phyloP scores from a whole-genome alignment of 2,888 invertebrate species.

The Lysandra coridon region DNA sequence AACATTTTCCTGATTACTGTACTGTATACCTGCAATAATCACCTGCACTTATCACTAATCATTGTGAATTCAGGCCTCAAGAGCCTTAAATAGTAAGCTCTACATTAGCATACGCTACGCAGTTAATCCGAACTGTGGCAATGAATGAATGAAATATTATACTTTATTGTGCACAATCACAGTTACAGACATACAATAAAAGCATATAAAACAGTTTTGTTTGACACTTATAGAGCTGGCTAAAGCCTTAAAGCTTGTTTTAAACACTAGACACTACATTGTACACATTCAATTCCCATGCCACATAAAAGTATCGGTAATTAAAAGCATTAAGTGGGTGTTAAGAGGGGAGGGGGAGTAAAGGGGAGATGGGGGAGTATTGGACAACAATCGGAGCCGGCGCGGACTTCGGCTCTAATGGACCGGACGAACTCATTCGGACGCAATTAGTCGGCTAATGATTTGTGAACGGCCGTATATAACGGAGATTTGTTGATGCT shows the following conservation, averaged over 20 bases:
- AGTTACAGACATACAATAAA: no score
- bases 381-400: conserved; percentile 36
- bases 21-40: no score
- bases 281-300: not conserved
- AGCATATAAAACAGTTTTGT: no score
- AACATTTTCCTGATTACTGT: no score
- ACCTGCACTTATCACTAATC: no score
- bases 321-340: conserved; percentile 35
- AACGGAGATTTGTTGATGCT: not conserved
- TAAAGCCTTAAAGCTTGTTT: not conserved
- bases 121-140: no score
- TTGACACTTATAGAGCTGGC: not conserved
- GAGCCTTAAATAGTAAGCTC: no score
- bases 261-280: not conserved
- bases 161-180: no score
- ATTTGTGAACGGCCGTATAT: conserved; percentile 31
- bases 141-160: no score
- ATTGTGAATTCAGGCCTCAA: no score
- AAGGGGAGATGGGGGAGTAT: conserved; percentile 28
- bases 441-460: conserved; percentile 35
- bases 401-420: conserved; percentile 41
- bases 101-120: no score
- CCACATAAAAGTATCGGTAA: conserved; percentile 5
- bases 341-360: not conserved
- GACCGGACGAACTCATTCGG: conserved; percentile 40